Percentiles rank a stretch among this genome's conserved stretches.
Evolutionary conservation across 2,797 vertebrate species (phyloP).

Genomic region (Rhabdomys pumilio): DNA sequence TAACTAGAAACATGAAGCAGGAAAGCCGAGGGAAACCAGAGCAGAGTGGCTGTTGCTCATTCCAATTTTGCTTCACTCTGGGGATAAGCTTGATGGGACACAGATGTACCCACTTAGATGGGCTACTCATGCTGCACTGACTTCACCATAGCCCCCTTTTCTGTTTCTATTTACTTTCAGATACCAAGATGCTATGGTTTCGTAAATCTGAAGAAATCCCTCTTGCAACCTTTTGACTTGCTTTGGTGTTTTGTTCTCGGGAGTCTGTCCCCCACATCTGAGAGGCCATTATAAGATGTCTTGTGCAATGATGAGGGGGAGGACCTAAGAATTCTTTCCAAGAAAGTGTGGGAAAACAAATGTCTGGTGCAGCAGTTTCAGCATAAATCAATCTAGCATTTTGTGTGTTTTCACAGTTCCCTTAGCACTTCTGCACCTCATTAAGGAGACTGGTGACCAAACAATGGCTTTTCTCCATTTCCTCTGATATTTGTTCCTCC

Average conservation of each 20-base stretch:
- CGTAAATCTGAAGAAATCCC: conserved; percentile 40
- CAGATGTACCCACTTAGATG: background rate
- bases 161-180: conserved; percentile 24
- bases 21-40: background rate
- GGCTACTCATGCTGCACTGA: background rate
- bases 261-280: background rate
- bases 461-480: conserved; percentile 77
- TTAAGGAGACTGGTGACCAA: conserved; percentile 54
- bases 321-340: conserved; percentile 54
- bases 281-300: background rate
- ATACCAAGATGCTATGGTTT: background rate
- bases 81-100: background rate
- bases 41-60: background rate
- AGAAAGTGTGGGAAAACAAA: conserved; percentile 49
- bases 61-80: background rate
- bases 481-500: conserved; percentile 5
- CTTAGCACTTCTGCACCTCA: conserved; percentile 72
- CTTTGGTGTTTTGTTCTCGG: background rate
- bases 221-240: conserved; percentile 10
- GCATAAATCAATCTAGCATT: conserved; percentile 52
- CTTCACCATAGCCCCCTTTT: background rate
- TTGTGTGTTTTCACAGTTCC: conserved; percentile 61
- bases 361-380: background rate
- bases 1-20: background rate
- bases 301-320: conserved; percentile 4